Evolutionary conservation across 35 echinoderm and acorn worm genomes (phyloP).

Genomic region (Nesometra sesokonis): DNA sequence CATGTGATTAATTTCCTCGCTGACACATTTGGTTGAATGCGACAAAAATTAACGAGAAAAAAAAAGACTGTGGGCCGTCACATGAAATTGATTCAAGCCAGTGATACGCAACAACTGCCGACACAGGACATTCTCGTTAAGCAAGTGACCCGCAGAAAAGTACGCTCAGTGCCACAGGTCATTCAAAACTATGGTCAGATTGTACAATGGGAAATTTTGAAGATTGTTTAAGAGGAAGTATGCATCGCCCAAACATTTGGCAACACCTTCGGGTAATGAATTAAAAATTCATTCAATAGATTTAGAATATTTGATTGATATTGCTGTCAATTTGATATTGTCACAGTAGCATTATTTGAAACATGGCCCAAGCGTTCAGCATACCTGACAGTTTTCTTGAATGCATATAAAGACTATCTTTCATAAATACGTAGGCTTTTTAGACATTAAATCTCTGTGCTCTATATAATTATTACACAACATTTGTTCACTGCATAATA

Average conservation of each 20-base stretch:
- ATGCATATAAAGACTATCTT: too few species aligned
- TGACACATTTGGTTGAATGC: background rate
- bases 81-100: background rate
- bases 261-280: too few species aligned
- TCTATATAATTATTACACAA: too few species aligned
- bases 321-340: too few species aligned
- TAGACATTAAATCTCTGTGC: too few species aligned
- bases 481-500: too few species aligned
- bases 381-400: too few species aligned
- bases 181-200: background rate
- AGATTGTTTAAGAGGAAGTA: background rate
- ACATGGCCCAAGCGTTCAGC: too few species aligned
- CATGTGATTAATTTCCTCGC: background rate
- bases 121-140: background rate
- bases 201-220: background rate
- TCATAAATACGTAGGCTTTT: too few species aligned
- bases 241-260: background rate
- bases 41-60: background rate
- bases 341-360: too few species aligned
- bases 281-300: too few species aligned
- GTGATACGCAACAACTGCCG: background rate
- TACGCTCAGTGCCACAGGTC: background rate
- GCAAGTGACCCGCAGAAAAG: background rate
- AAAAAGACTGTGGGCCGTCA: background rate
- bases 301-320: too few species aligned